These are phyloP conservation scores for Plebejus melissa DNA, from an alignment of 2,888 invertebrate species.

Conservation along the genomic window DNA sequence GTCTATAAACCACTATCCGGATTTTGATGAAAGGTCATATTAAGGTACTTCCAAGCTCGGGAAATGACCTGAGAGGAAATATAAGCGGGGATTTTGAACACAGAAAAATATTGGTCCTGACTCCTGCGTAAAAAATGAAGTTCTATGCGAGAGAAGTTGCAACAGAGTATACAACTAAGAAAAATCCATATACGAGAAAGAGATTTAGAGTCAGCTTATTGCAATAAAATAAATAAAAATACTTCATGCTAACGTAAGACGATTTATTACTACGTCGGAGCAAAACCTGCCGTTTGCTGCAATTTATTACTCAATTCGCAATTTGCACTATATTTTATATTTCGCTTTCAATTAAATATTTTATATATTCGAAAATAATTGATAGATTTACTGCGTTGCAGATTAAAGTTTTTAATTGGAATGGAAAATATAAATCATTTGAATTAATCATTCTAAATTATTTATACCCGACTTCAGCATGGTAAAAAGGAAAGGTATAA, in stretches of 20 bases:
- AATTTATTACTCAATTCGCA: constrained; percentile 26
- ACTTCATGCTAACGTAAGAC: constrained; percentile 24
- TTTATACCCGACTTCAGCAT: too few species aligned
- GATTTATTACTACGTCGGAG: constrained; percentile 21
- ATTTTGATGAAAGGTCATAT: too few species aligned
- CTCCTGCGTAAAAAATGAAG: too few species aligned
- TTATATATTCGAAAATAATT: constrained; percentile 8
- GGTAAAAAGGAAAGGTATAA: too few species aligned
- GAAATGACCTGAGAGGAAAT: too few species aligned
- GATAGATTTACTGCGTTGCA: not conserved
- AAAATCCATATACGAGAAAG: not conserved
- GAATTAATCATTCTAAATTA: not conserved
- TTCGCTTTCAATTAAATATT: constrained; percentile 2
- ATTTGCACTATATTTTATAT: constrained; percentile 24
- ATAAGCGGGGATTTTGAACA: too few species aligned
- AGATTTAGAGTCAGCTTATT: not conserved
- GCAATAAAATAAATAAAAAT: constrained; percentile 22
- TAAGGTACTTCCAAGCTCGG: too few species aligned
- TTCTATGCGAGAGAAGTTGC: too few species aligned
- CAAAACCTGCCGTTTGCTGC: constrained; percentile 24
- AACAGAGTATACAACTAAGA: not conserved
- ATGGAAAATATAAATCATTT: not conserved
- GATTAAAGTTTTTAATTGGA: not conserved
- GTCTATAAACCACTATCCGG: too few species aligned
- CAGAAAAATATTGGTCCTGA: too few species aligned